Conservation (phyloP, 1,140 invertebrate genomes). For the Atta cephalotes region DNA sequence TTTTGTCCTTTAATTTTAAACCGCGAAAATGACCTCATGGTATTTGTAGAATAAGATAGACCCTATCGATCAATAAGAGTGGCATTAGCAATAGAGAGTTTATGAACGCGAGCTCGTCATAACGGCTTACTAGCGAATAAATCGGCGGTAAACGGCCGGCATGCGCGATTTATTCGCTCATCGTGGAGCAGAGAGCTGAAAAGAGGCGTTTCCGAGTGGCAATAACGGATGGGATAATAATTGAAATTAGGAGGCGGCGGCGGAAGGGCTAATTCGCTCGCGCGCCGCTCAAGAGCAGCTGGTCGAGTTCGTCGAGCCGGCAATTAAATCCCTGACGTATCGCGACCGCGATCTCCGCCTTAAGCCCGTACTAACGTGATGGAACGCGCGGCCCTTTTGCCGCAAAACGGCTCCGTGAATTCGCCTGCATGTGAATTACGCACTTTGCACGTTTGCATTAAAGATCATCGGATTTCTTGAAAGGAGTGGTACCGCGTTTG, state of each 20-base stretch:
- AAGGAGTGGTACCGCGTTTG: background rate
- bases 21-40: background rate
- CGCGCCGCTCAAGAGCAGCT: conserved; percentile 19
- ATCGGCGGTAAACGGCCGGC: conserved; percentile 42
- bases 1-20: background rate
- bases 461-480: conserved; percentile 13
- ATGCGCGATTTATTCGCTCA: conserved; percentile 62
- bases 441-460: conserved; percentile 24
- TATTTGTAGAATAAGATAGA: conserved; percentile 8
- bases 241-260: conserved; percentile 74
- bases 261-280: conserved; percentile 64
- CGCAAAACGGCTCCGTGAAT: conserved; percentile 15
- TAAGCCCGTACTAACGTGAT: conserved; percentile 68
- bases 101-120: conserved; percentile 20
- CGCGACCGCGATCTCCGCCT: conserved; percentile 70
- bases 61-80: conserved; percentile 24
- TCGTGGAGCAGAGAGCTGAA: conserved; percentile 63
- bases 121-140: conserved; percentile 43
- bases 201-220: conserved; percentile 71
- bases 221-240: conserved; percentile 77
- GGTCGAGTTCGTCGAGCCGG: conserved; percentile 65
- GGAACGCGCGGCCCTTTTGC: conserved; percentile 56
- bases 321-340: conserved; percentile 75
- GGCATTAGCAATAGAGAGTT: conserved; percentile 34
- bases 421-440: conserved; percentile 40